Evolutionary conservation across 2,113 vertebrate genomes (phyloP).

Genomic region (Myotis lucifugus): DNA sequence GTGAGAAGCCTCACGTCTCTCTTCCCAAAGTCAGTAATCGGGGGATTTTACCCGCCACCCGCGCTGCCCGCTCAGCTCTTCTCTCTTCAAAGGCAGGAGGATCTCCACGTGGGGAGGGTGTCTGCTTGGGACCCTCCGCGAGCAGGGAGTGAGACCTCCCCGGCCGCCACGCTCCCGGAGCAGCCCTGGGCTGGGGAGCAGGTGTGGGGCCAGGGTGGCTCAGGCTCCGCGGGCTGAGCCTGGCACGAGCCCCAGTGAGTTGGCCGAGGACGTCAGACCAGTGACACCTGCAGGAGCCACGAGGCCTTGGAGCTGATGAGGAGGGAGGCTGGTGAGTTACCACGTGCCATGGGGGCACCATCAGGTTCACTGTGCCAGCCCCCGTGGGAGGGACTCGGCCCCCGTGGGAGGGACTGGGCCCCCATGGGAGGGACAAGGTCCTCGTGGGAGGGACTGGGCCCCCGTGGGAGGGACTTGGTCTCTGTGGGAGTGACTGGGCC

Average conservation of each 20-base stretch:
- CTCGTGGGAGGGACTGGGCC: no score
- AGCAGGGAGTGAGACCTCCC: no score
- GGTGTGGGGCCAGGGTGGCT: accelerated
- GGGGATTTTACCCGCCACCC: not conserved
- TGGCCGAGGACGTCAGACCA: accelerated
- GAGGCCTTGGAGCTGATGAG: not conserved
- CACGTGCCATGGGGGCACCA: accelerated
- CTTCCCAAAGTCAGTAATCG: not conserved
- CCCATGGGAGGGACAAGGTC: accelerated
- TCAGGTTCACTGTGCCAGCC: not conserved
- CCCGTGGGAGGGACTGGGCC: not conserved
- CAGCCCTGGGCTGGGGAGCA: not conserved
- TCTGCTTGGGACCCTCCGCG: not conserved
- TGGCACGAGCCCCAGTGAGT: no score
- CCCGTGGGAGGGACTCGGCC: not conserved
- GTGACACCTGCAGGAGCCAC: accelerated
- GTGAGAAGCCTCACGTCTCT: constrained; percentile 71
- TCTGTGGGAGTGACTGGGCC: not conserved
- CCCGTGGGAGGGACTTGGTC: accelerated
- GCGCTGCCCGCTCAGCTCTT: not conserved
- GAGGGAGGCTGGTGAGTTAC: not conserved
- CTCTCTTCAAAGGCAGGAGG: not conserved
- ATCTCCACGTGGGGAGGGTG: no score
- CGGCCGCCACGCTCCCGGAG: no score
- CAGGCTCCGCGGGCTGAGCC: not conserved